A percentile compares a stretch with the other conserved stretches of the same genome.
Conservation (phyloP, 2,888 invertebrate species). For the Chironomus tentans region DNA sequence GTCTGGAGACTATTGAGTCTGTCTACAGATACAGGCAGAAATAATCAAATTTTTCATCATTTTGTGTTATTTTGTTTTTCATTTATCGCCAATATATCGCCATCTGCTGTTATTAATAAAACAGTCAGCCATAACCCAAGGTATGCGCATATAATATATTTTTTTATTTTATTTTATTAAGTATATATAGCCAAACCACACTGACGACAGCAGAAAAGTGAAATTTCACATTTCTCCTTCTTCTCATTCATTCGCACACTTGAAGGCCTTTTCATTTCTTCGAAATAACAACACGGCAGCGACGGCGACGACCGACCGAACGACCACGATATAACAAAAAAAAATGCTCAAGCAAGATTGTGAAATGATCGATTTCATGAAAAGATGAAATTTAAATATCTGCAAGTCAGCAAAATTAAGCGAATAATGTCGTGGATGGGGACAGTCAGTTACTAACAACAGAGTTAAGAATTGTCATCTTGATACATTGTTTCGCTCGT, state of each 20-base stretch:
- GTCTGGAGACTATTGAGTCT: no score
- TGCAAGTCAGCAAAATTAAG: no score
- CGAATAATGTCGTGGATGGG: not conserved
- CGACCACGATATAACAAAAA: not conserved
- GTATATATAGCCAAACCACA: not conserved
- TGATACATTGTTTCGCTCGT: not conserved
- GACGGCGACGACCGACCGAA: not conserved
- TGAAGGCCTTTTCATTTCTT: not conserved
- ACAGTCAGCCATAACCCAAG: not conserved
- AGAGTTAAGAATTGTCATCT: not conserved
- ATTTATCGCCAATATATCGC: no score
- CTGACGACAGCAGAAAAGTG: conserved; percentile 26
- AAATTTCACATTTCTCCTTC: conserved; percentile 22
- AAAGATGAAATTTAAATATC: not conserved
- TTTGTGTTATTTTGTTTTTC: not conserved
- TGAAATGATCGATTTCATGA: conserved; percentile 12
- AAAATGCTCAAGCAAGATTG: not conserved
- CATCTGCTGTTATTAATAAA: no score
- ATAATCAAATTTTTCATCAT: not conserved
- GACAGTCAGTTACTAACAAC: no score
- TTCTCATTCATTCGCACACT: not conserved
- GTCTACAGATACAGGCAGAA: no score
- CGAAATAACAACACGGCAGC: not conserved
- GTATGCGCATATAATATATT: conserved; percentile 1
- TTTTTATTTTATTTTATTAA: not conserved